Evolutionary conservation across 2,797 vertebrate genomes (phyloP).

Genomic region (Ciconia nigra): DNA sequence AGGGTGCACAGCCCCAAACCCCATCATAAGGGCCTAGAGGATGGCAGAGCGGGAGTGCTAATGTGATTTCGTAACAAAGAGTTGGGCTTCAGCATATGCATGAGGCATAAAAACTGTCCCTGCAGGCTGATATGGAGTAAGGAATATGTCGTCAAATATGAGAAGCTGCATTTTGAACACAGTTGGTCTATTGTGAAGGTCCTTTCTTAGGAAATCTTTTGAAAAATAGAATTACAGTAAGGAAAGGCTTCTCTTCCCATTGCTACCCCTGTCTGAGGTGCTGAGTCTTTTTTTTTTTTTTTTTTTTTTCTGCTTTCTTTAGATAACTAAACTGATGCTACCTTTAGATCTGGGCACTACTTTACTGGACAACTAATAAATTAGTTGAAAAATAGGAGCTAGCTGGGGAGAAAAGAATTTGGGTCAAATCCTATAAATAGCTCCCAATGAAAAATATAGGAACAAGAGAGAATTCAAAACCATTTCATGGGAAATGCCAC

Average conservation of each 20-base stretch:
- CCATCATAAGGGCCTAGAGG: not conserved
- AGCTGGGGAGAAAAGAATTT: slow-evolving; percentile 33
- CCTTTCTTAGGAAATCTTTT: not conserved
- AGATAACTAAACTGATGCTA: not conserved
- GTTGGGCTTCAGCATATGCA: not conserved
- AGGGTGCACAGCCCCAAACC: not conserved
- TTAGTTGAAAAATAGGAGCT: slow-evolving; percentile 21
- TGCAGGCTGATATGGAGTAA: accelerated
- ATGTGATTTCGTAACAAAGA: not conserved
- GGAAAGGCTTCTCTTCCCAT: not conserved
- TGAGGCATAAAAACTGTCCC: not conserved
- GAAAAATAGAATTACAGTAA: not conserved
- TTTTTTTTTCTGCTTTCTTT: not conserved
- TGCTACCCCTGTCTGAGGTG: not conserved
- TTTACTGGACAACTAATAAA: slow-evolving; percentile 25
- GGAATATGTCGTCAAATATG: not conserved
- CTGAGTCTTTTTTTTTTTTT: not conserved
- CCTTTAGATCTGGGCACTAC: not conserved
- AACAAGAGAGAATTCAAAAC: slow-evolving; percentile 22
- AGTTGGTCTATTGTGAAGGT: not conserved
- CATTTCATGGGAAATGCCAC: slow-evolving; percentile 2
- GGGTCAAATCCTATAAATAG: slow-evolving; percentile 63
- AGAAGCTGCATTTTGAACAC: not conserved
- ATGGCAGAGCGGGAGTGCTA: not conserved
- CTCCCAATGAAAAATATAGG: slow-evolving; percentile 21